Conservation (phyloP, 2,113 vertebrate species). For the Stigmatopora nigra region DNA sequence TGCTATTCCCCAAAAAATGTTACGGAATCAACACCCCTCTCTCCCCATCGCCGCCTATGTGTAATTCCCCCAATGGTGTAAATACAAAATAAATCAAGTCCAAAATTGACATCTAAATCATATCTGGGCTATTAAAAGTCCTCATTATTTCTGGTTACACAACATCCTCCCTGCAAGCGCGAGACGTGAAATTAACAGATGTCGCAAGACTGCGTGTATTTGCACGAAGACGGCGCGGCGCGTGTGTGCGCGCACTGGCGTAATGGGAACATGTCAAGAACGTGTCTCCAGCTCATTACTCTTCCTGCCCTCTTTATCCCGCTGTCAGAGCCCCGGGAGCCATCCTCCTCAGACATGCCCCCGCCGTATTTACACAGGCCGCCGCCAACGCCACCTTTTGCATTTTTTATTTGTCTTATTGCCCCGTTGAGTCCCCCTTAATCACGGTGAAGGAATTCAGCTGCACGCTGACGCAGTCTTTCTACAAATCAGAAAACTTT, state of each 20-base stretch:
- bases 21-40: neutral
- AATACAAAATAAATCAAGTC: constrained; percentile 1
- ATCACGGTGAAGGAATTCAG: constrained; percentile 66
- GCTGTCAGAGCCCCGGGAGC: constrained; percentile 55
- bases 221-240: constrained; percentile 3
- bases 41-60: neutral
- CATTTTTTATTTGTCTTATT: constrained; percentile 64
- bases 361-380: constrained; percentile 60
- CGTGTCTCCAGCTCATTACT: constrained; percentile 63
- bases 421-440: constrained; percentile 60
- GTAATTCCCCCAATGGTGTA: neutral
- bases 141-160: neutral
- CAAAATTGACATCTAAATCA: constrained; percentile 2
- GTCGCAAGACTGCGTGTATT: neutral
- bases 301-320: constrained; percentile 58
- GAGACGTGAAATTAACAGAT: neutral
- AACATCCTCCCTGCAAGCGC: neutral
- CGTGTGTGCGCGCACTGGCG: constrained; percentile 24
- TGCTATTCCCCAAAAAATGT: neutral
- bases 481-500: too few species aligned
- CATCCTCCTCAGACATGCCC: constrained; percentile 63
- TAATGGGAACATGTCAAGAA: constrained; percentile 64
- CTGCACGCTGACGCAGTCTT: constrained; percentile 18
- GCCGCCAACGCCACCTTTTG: constrained; percentile 39
- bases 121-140: neutral